A percentile compares a stretch with the other conserved stretches of the same genome.
phyloP scores from a whole-genome alignment of 2,113 vertebrate species.

The Camelus dromedarius region DNA sequence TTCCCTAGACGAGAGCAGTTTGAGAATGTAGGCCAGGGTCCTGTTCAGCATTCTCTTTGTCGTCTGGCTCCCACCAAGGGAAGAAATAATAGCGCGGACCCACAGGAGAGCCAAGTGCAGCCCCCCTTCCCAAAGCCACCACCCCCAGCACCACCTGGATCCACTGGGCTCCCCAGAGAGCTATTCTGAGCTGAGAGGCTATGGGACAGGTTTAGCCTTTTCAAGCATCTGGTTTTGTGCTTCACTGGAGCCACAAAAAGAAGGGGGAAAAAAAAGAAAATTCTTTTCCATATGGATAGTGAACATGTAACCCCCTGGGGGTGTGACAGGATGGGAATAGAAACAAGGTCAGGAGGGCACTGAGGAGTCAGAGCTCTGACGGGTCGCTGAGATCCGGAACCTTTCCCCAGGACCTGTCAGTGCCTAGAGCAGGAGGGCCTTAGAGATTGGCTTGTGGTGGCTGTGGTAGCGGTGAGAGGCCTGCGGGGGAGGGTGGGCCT shows the following conservation, averaged over 20 bases:
- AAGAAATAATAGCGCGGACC: not conserved
- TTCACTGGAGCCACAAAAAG: constrained; percentile 37
- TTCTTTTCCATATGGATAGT: constrained; percentile 60
- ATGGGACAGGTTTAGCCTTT: constrained; percentile 50
- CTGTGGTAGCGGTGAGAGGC: not conserved
- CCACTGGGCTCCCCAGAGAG: not conserved
- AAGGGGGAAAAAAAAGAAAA: not conserved
- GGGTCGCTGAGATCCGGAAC: not conserved
- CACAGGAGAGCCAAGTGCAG: not conserved
- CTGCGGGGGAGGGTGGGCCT: not conserved
- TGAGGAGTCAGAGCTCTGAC: constrained; percentile 42
- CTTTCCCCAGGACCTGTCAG: constrained; percentile 30
- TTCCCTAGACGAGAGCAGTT: not conserved
- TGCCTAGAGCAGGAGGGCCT: not conserved
- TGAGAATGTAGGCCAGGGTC: not conserved
- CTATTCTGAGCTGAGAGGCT: not conserved
- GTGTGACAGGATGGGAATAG: constrained; percentile 64
- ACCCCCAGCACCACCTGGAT: not conserved
- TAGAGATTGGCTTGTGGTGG: not conserved
- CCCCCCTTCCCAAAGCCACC: not conserved
- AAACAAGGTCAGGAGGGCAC: constrained; percentile 57
- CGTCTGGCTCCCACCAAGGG: not conserved
- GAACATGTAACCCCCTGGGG: constrained; percentile 63
- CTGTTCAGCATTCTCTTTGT: not conserved
- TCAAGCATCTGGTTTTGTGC: constrained; percentile 80